Evolutionary conservation across 2,797 vertebrate genomes (phyloP).

Genomic region (Ciconia nigra): DNA sequence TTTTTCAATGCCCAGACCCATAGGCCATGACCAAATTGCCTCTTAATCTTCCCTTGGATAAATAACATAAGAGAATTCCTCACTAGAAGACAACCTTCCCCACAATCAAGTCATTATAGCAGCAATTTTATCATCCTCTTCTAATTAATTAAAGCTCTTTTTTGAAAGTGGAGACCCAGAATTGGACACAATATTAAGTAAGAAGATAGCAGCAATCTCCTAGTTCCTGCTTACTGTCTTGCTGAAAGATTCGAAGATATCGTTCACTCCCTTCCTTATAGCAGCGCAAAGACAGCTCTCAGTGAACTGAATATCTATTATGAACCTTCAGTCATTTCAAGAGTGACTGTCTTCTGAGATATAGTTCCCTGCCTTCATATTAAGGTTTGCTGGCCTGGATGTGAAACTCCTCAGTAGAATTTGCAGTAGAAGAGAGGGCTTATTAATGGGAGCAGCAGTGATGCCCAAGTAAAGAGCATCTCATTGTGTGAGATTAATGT

Average conservation of each 20-base stretch:
- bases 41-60: conserved; percentile 37
- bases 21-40: background rate
- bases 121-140: background rate
- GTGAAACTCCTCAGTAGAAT: background rate
- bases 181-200: background rate
- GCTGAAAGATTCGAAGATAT: background rate
- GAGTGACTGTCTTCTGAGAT: background rate
- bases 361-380: conserved; percentile 22
- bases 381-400: background rate
- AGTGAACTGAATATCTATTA: conserved; percentile 2
- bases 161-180: background rate
- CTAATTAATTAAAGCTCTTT: conserved; percentile 34
- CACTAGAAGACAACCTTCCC: background rate
- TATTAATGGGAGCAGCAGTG: background rate
- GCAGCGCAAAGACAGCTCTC: background rate
- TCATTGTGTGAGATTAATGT: background rate
- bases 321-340: conserved; percentile 1
- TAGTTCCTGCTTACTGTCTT: background rate
- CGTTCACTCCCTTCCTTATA: background rate
- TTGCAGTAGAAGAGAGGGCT: background rate
- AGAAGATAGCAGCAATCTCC: background rate
- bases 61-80: background rate
- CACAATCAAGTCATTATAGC: background rate
- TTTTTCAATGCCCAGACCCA: background rate
- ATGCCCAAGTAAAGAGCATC: background rate